phyloP scores from a whole-genome alignment of 2,888 invertebrate species.

The Eilema caniola region DNA sequence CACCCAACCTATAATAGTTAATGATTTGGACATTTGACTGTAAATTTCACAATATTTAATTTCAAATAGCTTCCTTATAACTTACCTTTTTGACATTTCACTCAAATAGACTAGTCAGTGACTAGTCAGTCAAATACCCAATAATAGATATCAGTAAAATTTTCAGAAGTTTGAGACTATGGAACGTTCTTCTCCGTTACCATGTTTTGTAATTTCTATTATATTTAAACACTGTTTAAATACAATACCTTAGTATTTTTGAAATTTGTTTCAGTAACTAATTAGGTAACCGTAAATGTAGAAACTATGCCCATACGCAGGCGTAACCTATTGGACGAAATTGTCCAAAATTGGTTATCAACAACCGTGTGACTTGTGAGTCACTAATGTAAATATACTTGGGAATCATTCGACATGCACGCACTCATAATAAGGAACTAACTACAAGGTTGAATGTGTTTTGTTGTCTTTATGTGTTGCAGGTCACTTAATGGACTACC shows the following conservation, averaged over 20 bases:
- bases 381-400: conserved; percentile 26
- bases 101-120: no score
- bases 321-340: background rate
- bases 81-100: no score
- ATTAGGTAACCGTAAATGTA: background rate
- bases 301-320: background rate
- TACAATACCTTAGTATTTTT: background rate
- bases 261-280: background rate
- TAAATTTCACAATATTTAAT: no score
- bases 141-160: background rate
- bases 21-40: no score
- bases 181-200: background rate
- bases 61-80: no score
- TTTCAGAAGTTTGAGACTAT: background rate
- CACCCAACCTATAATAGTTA: no score
- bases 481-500: conserved; percentile 20
- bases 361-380: conserved; percentile 11
- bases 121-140: no score
- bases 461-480: conserved; percentile 45
- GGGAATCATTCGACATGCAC: conserved; percentile 44
- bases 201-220: background rate
- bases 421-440: conserved; percentile 51
- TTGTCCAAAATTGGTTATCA: conserved; percentile 5
- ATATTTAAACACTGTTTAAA: background rate
- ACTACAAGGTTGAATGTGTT: conserved; percentile 42